These are phyloP conservation scores for Argyra leucocephala DNA, from an alignment of 2,888 invertebrate species.

Conservation along the genomic window DNA sequence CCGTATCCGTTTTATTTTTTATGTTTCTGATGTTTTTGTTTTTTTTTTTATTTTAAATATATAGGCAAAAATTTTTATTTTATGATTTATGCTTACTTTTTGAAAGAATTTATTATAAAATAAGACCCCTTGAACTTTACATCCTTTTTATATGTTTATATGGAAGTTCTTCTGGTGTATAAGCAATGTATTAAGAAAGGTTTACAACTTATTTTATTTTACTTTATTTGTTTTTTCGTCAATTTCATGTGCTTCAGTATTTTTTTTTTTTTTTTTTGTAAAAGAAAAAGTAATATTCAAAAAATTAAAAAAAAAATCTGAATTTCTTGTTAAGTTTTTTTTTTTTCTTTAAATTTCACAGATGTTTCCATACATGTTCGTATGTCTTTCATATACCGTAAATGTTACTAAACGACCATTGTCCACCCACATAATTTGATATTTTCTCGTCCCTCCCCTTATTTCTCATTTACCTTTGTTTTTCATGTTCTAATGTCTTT, in stretches of 20 bases:
- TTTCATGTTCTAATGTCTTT: conserved; percentile 26
- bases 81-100: conserved; percentile 6
- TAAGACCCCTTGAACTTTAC: not conserved
- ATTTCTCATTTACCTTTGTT: conserved; percentile 26
- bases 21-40: not conserved
- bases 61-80: not conserved
- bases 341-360: conserved; percentile 9
- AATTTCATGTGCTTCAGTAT: conserved; percentile 17
- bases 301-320: too few relatives aligned
- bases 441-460: conserved; percentile 22
- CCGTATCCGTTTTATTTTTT: not conserved
- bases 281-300: too few relatives aligned
- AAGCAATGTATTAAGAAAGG: conserved; percentile 13
- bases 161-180: not conserved
- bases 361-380: conserved; percentile 8
- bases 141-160: not conserved
- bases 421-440: not conserved
- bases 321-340: conserved; percentile 14
- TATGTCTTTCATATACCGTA: not conserved
- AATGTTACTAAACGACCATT: conserved; percentile 6
- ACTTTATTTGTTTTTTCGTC: conserved; percentile 11
- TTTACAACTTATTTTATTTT: conserved; percentile 14
- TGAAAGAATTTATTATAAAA: not conserved
- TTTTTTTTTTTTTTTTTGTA: conserved; percentile 18
- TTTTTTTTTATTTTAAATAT: not conserved